A percentile compares a stretch with the other conserved stretches of the same genome.
Evolutionary conservation across 2,797 vertebrate species (phyloP).

Genomic region (Pangasius djambal): DNA sequence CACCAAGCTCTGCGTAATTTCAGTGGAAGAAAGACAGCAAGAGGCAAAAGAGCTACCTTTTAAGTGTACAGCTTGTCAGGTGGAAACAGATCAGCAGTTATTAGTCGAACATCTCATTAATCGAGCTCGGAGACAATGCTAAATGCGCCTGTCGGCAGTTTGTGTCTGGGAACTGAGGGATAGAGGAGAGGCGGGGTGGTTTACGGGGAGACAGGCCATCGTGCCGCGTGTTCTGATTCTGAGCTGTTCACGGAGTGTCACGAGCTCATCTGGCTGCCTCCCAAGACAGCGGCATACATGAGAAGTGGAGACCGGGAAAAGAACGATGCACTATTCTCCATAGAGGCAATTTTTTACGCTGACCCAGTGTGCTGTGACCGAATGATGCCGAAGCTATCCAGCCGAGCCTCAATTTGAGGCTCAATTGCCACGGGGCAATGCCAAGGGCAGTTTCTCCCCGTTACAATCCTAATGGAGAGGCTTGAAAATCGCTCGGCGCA

Average conservation of each 20-base stretch:
- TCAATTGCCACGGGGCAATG: slow-evolving; percentile 40
- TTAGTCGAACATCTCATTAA: slow-evolving; percentile 63
- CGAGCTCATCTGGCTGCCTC: slow-evolving; percentile 11
- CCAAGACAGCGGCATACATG: background rate
- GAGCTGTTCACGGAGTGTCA: slow-evolving; percentile 14
- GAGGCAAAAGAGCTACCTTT: slow-evolving; percentile 29
- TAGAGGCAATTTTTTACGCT: background rate
- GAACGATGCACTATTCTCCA: slow-evolving; percentile 8
- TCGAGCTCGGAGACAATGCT: slow-evolving; percentile 57
- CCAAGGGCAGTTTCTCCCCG: slow-evolving; percentile 41
- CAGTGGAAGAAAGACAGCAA: slow-evolving; percentile 20
- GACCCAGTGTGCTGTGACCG: slow-evolving; percentile 41
- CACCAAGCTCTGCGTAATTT: background rate
- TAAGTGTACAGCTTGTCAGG: slow-evolving; percentile 54
- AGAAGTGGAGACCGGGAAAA: background rate
- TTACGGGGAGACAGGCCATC: background rate
- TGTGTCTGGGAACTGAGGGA: slow-evolving; percentile 57
- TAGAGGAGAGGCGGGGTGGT: slow-evolving; percentile 50
- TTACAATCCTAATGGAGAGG: slow-evolving; percentile 42
- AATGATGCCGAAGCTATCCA: slow-evolving; percentile 44
- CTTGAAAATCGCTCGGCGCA: slow-evolving; percentile 40
- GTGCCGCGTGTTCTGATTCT: slow-evolving; percentile 2
- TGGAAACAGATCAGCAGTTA: slow-evolving; percentile 65
- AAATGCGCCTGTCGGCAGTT: slow-evolving; percentile 66
- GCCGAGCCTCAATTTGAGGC: slow-evolving; percentile 47